Evolutionary conservation across 2,888 invertebrate genomes (phyloP), one percentile per base, ranked within the genome.

Genomic region (Nomada flava): DNA sequence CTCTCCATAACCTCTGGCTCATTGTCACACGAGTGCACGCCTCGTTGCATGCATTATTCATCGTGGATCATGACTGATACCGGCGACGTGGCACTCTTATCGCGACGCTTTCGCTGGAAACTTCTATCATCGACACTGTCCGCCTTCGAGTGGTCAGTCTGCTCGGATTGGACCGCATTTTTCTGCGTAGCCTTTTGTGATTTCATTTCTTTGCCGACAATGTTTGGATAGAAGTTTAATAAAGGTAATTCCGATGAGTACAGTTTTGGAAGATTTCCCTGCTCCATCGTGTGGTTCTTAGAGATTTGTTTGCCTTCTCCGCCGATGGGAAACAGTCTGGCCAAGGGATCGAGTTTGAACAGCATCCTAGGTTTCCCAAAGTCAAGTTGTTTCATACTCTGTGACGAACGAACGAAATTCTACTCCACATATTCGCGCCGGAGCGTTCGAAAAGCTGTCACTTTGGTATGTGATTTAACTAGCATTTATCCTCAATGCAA

Each of bases 11-110:
- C 59, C 70, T 36, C 47, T 42, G 47, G 47, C 53, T 67, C 53
- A 59, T 74, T 42, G 67, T 70, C 70, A 50, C 59, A 42, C 29
- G 20, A 15, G 4, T 59, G 4, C 76, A 47, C 42, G 26, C 20
- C 67, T 63, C 76, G 75, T 59, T 83, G 85, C 87, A 91, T 93
- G 90, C 90, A 93, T 93, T 93, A 93, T 93, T 92, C 92, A 92
- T 89, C 85, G 71, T 53, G 89, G 88, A 90, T 92, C 91, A 91
- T 92, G 92, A 93, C 91, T 91, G 92, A 93, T 93, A 91, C 89
- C 82, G 77, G 36, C 86, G 89, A 92, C 92, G 92, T 92, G 92
- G 88, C 87, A 91, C 90, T 90, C 90, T 91, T 90, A 86, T 44
- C 79, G 82, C 72, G 76, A 26, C 82, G 80, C 57, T 57, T 47